A percentile compares a stretch with the other conserved stretches of the same genome.
phyloP scores from a whole-genome alignment of 53 echinoderm and acorn worm genomes.

The Temnopleurus reevesii region DNA sequence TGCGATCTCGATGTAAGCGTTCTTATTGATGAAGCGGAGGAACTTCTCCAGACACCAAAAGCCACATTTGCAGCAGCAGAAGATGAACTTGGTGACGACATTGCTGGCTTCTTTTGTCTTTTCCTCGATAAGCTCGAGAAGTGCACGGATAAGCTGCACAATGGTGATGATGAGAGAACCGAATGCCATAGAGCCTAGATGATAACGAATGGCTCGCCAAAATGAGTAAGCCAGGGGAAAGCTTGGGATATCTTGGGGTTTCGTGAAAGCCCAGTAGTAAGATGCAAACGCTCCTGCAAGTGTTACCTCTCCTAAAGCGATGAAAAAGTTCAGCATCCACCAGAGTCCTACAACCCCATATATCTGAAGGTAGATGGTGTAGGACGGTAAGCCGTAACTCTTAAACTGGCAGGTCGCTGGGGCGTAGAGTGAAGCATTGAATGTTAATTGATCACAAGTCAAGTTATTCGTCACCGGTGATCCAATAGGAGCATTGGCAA shows the following conservation, averaged over 20 bases:
- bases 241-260: slow-evolving; percentile 82
- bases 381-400: slow-evolving; percentile 68
- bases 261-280: slow-evolving; percentile 95
- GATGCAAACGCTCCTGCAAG: slow-evolving; percentile 97
- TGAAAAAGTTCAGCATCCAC: slow-evolving; percentile 94
- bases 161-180: slow-evolving; percentile 90
- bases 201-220: slow-evolving; percentile 86
- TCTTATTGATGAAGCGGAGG: slow-evolving; percentile 88
- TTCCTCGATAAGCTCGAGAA: slow-evolving; percentile 75
- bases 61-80: slow-evolving; percentile 87
- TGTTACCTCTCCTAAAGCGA: slow-evolving; percentile 94
- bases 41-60: slow-evolving; percentile 98
- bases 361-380: slow-evolving; percentile 74
- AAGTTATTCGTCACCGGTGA: slow-evolving; percentile 58
- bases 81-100: slow-evolving; percentile 73
- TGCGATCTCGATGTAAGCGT: slow-evolving; percentile 97
- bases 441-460: slow-evolving; percentile 58
- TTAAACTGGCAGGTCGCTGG: slow-evolving; percentile 72
- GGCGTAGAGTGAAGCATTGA: background rate
- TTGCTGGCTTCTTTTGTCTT: slow-evolving; percentile 66
- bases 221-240: slow-evolving; percentile 72
- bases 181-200: slow-evolving; percentile 90
- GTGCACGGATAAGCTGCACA: slow-evolving; percentile 76
- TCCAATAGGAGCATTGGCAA: slow-evolving; percentile 67
- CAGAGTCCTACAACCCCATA: slow-evolving; percentile 82